Base-by-base conservation (phyloP, 2,888 invertebrate species). In the Cephus pulcher region DNA sequence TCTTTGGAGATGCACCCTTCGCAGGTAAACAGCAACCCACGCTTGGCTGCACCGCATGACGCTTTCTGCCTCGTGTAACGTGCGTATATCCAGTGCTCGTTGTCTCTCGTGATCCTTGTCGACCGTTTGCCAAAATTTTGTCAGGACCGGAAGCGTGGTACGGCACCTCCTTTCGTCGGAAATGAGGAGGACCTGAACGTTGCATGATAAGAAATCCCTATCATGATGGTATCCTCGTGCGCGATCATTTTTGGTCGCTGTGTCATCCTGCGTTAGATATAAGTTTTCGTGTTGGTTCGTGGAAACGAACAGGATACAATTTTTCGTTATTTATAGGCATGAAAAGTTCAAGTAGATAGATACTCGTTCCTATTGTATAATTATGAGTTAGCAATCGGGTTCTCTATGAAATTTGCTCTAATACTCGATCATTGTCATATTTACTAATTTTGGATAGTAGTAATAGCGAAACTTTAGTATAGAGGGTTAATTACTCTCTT, bases 1-100 rank as follows among this genome's bases (percentile, higher is more conserved):
- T 95, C 91, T 95, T 96, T 83, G 95, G 96, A 81, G 97, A 97
- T 91, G 95, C 95, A 82, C 97, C 97, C 82, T 97, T 97, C 93
- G 97, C 97, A 92, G 97, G 97, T 97, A 92, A 94, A 91, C 91
- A 89, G 87, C 91, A 91, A 89, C 91, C 90, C 87, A 91, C 90
- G 90, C 91, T 91, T 91, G 91, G 90, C 91, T 91, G 91, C 90
- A 91, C 91, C 90, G 91, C 91, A 91, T 91, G 91, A 91, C 89
- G 91, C 91, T 91, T 91, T 88, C 84, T 88, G 87, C 89, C 90
- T 89, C 88, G 88, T 91, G 88, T 91, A 89, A 71, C 88, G 88
- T 90, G 90, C 90, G 90, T 91, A 88, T 84, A 56, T 56, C 40
- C 40, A 56, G 9, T 56, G 40, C 40, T 88, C 89, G 88, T 90